These are phyloP conservation scores for Thyatira batis DNA, from an alignment of 2,888 invertebrate genomes.

Conservation along the genomic window DNA sequence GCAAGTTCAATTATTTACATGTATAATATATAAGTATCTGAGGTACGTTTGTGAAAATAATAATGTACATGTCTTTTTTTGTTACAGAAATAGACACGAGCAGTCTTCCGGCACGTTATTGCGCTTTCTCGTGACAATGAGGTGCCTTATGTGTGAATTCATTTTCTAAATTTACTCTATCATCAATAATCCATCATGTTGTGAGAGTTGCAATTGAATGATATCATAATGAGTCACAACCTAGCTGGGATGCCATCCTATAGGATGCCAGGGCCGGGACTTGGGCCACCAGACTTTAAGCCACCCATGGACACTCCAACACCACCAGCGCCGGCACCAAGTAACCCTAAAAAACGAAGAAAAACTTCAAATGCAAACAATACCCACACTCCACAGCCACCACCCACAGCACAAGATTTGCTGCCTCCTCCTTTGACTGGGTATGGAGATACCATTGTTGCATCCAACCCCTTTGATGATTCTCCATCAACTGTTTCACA, in stretches of 20 bases:
- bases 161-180: conserved; percentile 49
- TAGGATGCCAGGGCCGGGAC: conserved; percentile 87
- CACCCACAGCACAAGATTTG: conserved; percentile 89
- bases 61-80: conserved; percentile 35
- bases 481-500: conserved; percentile 86
- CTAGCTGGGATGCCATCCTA: conserved; percentile 91
- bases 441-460: conserved; percentile 96
- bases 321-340: conserved; percentile 88
- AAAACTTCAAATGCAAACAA: conserved; percentile 89
- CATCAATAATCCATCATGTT: conserved; percentile 56
- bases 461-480: conserved; percentile 97
- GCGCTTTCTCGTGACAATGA: conserved; percentile 69
- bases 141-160: conserved; percentile 62
- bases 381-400: conserved; percentile 85
- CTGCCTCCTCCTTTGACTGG: conserved; percentile 93
- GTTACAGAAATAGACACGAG: conserved; percentile 77
- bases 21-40: background rate
- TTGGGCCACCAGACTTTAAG: conserved; percentile 88
- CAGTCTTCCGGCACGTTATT: conserved; percentile 70
- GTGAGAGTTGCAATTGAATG: conserved; percentile 64
- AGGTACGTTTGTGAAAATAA: background rate
- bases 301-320: conserved; percentile 87
- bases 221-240: conserved; percentile 88
- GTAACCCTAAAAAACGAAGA: conserved; percentile 93
- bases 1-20: conserved; percentile 1